These are phyloP conservation scores for Cryptosula pallasiana DNA, from an alignment of 2,888 invertebrate genomes.

Conservation along the genomic window DNA sequence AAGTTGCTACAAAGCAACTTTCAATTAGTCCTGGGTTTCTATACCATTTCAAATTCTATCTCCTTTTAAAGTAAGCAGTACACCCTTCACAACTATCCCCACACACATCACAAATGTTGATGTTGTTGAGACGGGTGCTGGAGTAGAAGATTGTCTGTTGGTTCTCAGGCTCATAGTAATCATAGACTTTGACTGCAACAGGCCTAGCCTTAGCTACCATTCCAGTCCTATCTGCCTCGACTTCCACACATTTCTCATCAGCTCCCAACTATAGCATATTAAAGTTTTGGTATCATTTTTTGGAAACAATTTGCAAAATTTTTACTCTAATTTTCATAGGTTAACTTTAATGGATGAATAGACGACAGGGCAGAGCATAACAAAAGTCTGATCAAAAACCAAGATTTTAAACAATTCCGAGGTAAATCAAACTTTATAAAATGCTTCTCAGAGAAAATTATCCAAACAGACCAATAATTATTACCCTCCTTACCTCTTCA, in stretches of 20 bases:
- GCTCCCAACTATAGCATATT: slow-evolving; percentile 34
- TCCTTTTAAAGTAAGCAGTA: slow-evolving; percentile 4
- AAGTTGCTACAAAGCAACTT: no score
- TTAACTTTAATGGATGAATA: no score
- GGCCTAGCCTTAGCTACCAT: slow-evolving; percentile 41
- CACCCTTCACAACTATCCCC: slow-evolving; percentile 18
- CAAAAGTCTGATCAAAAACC: no score
- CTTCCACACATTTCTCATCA: slow-evolving; percentile 33
- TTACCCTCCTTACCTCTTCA: slow-evolving; percentile 50
- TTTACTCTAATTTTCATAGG: no score
- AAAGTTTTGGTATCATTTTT: no score
- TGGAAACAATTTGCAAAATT: no score
- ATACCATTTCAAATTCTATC: neutral
- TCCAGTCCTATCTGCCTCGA: slow-evolving; percentile 34
- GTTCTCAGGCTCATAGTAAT: slow-evolving; percentile 42
- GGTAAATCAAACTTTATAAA: no score
- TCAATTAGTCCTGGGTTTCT: no score
- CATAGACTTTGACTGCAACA: slow-evolving; percentile 37
- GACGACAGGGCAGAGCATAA: no score
- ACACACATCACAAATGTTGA: slow-evolving; percentile 40
- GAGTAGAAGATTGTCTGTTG: slow-evolving; percentile 37
- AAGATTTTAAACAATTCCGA: no score
- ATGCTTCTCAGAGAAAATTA: no score
- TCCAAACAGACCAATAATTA: no score
- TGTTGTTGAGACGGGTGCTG: slow-evolving; percentile 34